Conservation (phyloP, 2,888 invertebrate genomes). For the Ormyrus rosae region DNA sequence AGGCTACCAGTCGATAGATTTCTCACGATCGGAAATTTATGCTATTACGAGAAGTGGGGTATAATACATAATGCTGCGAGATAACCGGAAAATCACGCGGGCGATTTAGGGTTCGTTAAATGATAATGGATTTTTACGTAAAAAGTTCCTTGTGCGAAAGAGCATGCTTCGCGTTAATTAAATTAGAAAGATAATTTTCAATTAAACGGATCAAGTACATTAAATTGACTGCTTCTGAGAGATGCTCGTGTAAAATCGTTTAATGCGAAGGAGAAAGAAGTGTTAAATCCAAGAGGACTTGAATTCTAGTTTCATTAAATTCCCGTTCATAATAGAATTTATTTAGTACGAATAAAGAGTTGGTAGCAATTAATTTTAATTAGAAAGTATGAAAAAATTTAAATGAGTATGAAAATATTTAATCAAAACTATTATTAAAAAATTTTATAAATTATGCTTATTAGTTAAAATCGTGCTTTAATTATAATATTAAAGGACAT, state of each 20-base stretch:
- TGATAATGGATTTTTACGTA: slow-evolving; percentile 45
- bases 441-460: too few species aligned
- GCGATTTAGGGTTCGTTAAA: slow-evolving; percentile 37
- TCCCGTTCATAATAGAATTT: neutral
- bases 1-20: slow-evolving; percentile 45
- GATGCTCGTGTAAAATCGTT: too few species aligned
- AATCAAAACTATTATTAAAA: too few species aligned
- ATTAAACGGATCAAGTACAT: slow-evolving; percentile 12
- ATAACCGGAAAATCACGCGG: slow-evolving; percentile 47
- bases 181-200: slow-evolving; percentile 35
- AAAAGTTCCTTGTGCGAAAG: slow-evolving; percentile 40
- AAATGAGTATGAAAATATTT: too few species aligned
- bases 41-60: slow-evolving; percentile 45
- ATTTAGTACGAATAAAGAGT: neutral
- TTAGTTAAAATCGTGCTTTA: too few species aligned
- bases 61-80: slow-evolving; percentile 42
- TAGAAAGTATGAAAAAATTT: neutral
- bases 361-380: neutral
- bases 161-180: slow-evolving; percentile 43
- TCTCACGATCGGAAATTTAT: slow-evolving; percentile 58
- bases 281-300: too few species aligned
- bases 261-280: too few species aligned
- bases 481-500: too few species aligned
- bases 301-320: neutral
- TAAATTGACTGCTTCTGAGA: too few species aligned